Evolutionary conservation across 2,113 vertebrate genomes (phyloP), one percentile per base, ranked within the genome.

Genomic region (Plectropomus leopardus): DNA sequence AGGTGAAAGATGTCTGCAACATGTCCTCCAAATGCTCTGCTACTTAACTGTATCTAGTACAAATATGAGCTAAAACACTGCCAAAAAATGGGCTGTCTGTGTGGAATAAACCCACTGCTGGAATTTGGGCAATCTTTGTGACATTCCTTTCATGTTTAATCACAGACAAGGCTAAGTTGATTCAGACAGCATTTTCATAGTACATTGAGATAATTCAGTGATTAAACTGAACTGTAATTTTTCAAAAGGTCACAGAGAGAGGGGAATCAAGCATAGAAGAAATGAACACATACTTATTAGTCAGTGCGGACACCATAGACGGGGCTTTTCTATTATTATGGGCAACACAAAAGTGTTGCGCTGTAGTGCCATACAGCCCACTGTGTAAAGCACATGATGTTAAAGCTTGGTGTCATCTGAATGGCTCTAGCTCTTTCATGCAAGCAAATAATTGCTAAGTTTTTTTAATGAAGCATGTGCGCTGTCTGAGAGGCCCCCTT

Each of bases 61-160:
- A 78, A 54, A 80, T 42, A 68, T 0, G 7, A 72, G 24, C 7
- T n/a, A 68, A 76, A 80, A 51, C 44, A 21, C 15, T 11, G 63
- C 69, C 82, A 79, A 83, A 78, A 50, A 83, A 78, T 45, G 60
- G 74, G 30, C 53, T 5, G 70, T 45, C 73, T 65, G 64, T 44
- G 84, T 64, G 54, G 89, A 78, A 84, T 61, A 80, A 85, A 42
- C 78, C 72, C 71, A 76, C 66, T 58, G n/a, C 40, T 83, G 77
- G 80, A 65, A 86, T 86, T 81, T 76, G 61, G 70, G 70, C 40
- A 76, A 83, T 88, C 67, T 83, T 82, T 82, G 53, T 55, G 76
- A 87, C 70, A 85, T 84, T 85, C 58, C 66, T 78, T 67, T 88
- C 61, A 55, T 47, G 59, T 85, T 70, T 78, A 78, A 80, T 85